A percentile compares a stretch with the other conserved stretches of the same genome.
These are phyloP conservation scores for Gastrophysa polygoni DNA, from an alignment of 2,888 invertebrate genomes.

Conservation along the genomic window DNA sequence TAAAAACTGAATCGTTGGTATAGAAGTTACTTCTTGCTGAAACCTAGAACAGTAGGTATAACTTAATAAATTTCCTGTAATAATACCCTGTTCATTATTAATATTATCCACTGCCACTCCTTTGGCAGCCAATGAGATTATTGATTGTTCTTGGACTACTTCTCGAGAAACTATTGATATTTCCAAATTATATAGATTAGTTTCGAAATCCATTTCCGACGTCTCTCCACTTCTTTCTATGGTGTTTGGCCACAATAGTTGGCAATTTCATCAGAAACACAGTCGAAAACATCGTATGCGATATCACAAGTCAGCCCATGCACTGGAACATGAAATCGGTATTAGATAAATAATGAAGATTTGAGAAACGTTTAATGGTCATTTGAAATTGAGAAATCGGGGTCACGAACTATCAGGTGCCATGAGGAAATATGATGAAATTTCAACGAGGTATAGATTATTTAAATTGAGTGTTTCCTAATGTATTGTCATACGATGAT, in stretches of 20 bases:
- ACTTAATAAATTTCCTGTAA: no score
- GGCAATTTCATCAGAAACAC: slow-evolving; percentile 78
- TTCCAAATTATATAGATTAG: background rate
- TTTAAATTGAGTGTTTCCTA: background rate
- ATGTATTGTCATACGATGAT: background rate
- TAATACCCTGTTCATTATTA: no score
- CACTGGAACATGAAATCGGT: slow-evolving; percentile 60
- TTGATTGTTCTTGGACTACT: background rate
- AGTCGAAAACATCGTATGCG: slow-evolving; percentile 80
- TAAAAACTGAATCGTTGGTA: no score
- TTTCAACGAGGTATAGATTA: slow-evolving; percentile 1
- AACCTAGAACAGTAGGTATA: background rate
- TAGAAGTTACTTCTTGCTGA: no score
- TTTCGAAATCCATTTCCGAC: background rate
- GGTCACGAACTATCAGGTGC: slow-evolving; percentile 14
- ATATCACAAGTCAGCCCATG: slow-evolving; percentile 75
- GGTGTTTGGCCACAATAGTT: slow-evolving; percentile 69
- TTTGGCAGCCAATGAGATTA: background rate
- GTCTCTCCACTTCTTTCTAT: slow-evolving; percentile 25
- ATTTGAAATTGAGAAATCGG: slow-evolving; percentile 27
- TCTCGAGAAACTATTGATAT: no score
- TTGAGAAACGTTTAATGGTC: background rate
- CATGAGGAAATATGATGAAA: slow-evolving; percentile 10
- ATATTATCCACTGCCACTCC: background rate
- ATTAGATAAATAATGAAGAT: slow-evolving; percentile 22